Evolutionary conservation across 2,113 vertebrate species (phyloP), one percentile per base, ranked within the genome.

Genomic region (Ciconia stormi): DNA sequence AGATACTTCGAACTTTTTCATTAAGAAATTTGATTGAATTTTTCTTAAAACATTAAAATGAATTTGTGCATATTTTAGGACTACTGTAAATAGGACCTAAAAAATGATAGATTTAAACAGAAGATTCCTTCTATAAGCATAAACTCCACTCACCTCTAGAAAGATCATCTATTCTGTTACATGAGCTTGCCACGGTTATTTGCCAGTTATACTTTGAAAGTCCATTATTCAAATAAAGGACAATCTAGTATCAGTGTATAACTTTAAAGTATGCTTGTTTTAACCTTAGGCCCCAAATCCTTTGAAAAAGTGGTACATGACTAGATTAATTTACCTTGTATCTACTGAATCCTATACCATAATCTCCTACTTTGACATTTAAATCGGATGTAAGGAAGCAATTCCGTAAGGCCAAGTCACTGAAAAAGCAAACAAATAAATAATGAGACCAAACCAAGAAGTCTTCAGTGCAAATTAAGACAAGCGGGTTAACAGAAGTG

Each of bases 321-420:
- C 16, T 46, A 72, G 21, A 66, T 40, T 44, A 72, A 69, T 98
- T 98, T 97, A 99, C 99, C 98, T 99, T 99, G 86, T 99, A 99
- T 96, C 98, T 98, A 84, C 98, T 99, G 96, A 99, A 98, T 89
- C 99, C 99, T 83, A 99, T 99, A 26, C 99, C 99, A 47, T 99
- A 99, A 96, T 99, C 99, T 88, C 99, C 99, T 77, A 99, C 98
- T 99, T 99, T 99, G 91, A 99, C 99, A 30, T 99, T 99, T 92
- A 99, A 98, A 96, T 99, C 99, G 1, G 98, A 98, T 23, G 99
- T 99, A 56, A 99, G 98, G 96, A 99, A 99, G 97, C 99, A 99
- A 96, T 99, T 99, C 95, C 99, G 97, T 95, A 99, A 98, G 88
- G 99, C 99, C 97, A 99, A 96, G 96, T 99, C 99, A 98, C 99